These are phyloP conservation scores for Narcine bancroftii DNA, from an alignment of 2,113 vertebrate genomes.

Conservation along the genomic window DNA sequence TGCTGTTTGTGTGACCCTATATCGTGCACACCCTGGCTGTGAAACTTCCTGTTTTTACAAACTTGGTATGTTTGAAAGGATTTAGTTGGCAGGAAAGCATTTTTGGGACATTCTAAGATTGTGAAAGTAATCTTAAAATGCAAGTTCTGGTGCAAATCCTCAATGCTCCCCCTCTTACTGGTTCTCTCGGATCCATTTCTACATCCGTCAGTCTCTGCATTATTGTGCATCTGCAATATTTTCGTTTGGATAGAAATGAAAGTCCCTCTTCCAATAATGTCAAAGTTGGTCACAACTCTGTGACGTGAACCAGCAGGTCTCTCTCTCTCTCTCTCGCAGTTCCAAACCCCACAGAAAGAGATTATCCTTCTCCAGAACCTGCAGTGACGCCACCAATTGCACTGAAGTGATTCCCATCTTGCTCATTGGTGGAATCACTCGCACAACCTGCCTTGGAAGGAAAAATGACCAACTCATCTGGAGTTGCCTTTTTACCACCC, in stretches of 20 bases:
- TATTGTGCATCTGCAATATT: no score
- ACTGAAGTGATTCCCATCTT: background rate
- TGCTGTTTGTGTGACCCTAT: background rate
- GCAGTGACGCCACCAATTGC: background rate
- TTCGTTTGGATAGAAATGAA: background rate
- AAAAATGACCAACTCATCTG: background rate
- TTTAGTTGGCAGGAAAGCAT: background rate
- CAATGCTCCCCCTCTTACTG: no score
- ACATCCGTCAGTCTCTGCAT: no score
- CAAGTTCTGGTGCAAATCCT: no score
- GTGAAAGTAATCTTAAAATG: no score
- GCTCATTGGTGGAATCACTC: background rate
- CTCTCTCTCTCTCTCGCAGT: background rate
- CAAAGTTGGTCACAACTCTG: background rate
- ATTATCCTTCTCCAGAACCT: background rate
- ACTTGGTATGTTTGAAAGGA: background rate
- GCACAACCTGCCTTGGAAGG: background rate
- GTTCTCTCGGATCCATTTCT: no score
- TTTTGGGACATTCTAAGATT: background rate
- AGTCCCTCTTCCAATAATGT: background rate
- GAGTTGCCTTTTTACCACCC: background rate
- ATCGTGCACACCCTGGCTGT: background rate
- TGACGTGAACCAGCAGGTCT: background rate
- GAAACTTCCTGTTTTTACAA: background rate
- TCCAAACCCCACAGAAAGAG: background rate